Evolutionary conservation across 2,888 invertebrate genomes (phyloP).

Genomic region (Plagodis dolabraria): DNA sequence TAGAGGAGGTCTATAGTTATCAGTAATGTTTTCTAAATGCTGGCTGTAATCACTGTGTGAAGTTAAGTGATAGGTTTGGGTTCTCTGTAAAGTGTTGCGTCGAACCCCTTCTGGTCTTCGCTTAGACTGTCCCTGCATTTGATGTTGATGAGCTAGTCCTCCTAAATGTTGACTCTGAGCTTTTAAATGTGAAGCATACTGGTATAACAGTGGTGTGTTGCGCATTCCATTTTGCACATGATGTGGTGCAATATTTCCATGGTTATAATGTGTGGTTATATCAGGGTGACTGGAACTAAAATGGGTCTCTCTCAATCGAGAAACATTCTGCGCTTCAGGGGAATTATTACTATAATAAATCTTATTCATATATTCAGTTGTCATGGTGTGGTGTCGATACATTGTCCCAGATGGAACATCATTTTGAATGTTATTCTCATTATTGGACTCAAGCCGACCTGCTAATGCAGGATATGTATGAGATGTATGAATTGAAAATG

Average conservation of each 20-base stretch:
- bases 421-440: conserved; percentile 60
- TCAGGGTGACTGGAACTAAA: conserved; percentile 83
- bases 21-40: conserved; percentile 72
- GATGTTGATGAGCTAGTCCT: conserved; percentile 69
- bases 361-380: conserved; percentile 77
- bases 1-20: conserved; percentile 62
- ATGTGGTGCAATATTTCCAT: conserved; percentile 59
- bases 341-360: conserved; percentile 67
- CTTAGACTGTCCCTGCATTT: conserved; percentile 64
- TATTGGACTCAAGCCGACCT: conserved; percentile 60
- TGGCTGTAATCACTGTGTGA: conserved; percentile 81
- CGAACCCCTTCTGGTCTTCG: conserved; percentile 67
- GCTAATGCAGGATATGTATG: conserved; percentile 76
- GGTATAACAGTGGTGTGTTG: conserved; percentile 75
- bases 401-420: conserved; percentile 61
- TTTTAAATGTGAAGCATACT: conserved; percentile 80
- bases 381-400: conserved; percentile 75
- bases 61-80: conserved; percentile 80
- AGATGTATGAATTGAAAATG: conserved; percentile 78
- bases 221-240: conserved; percentile 64
- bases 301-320: conserved; percentile 75
- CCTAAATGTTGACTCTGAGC: conserved; percentile 77
- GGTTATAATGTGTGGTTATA: conserved; percentile 72
- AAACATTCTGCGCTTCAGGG: conserved; percentile 71
- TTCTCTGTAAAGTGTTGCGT: conserved; percentile 75